Evolutionary conservation across 2,888 invertebrate genomes (phyloP).

Genomic region (Thereva nobilitata): DNA sequence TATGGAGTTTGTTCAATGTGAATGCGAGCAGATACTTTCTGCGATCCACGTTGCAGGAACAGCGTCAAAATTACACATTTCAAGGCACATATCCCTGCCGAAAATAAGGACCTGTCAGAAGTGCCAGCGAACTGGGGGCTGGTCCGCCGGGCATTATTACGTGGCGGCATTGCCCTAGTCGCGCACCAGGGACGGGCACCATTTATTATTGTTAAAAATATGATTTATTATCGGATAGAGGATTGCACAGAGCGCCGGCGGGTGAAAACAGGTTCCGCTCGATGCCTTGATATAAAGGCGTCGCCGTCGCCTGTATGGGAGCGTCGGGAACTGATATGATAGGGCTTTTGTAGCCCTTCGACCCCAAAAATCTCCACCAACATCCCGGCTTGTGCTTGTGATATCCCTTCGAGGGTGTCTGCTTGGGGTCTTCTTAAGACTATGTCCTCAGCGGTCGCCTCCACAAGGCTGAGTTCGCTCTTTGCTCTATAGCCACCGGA

Average conservation of each 20-base stretch:
- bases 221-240: conserved; percentile 42
- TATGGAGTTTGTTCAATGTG: conserved; percentile 27
- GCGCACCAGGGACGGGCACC: conserved; percentile 25
- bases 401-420: conserved; percentile 5
- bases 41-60: conserved; percentile 14
- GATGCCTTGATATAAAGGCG: conserved; percentile 40
- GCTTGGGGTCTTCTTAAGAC: conserved; percentile 11
- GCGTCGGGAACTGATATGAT: conserved; percentile 12
- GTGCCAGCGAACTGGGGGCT: neutral
- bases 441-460: conserved; percentile 14
- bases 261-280: conserved; percentile 36
- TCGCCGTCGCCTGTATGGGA: conserved; percentile 35
- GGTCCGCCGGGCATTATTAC: conserved; percentile 8
- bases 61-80: neutral
- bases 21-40: conserved; percentile 22
- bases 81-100: neutral
- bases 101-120: conserved; percentile 11
- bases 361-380: conserved; percentile 2
- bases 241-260: conserved; percentile 17
- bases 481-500: conserved; percentile 34
- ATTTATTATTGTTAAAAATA: conserved; percentile 43
- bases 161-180: conserved; percentile 11
- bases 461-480: neutral
- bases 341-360: no score
- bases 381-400: conserved; percentile 9